These are phyloP conservation scores for Melanogrammus aeglefinus DNA, from an alignment of 2,797 vertebrate genomes.

Conservation along the genomic window DNA sequence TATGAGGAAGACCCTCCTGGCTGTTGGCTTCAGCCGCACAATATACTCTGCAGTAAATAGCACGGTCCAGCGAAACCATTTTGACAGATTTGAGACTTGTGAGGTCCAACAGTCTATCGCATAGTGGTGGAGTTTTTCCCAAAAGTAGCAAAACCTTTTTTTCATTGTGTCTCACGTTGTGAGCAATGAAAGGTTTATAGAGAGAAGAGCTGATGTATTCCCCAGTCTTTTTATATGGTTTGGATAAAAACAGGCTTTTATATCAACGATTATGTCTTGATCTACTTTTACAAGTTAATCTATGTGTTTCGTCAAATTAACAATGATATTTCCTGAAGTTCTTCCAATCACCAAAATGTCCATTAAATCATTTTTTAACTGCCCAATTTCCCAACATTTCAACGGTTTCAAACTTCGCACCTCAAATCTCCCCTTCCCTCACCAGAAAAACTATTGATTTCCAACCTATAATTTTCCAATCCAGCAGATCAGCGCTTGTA, in stretches of 20 bases:
- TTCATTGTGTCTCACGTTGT: not conserved
- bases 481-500: not conserved
- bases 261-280: not conserved
- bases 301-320: not conserved
- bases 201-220: not conserved
- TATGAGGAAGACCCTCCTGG: slow-evolving; percentile 54
- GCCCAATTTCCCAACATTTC: not conserved
- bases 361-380: not conserved
- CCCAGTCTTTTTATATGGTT: not conserved
- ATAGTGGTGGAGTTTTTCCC: not conserved
- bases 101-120: slow-evolving; percentile 22
- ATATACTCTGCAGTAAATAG: slow-evolving; percentile 33
- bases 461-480: not conserved
- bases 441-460: not conserved
- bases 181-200: slow-evolving; percentile 2
- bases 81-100: slow-evolving; percentile 41
- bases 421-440: not conserved
- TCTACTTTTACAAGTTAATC: not conserved
- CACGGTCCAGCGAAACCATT: slow-evolving; percentile 35
- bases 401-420: not conserved
- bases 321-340: not conserved
- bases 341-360: not conserved
- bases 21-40: slow-evolving; percentile 53
- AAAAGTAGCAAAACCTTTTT: not conserved
- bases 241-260: not conserved